Conservation (phyloP, 2,113 vertebrate genomes). For the Aspiorhynchus laticeps region DNA sequence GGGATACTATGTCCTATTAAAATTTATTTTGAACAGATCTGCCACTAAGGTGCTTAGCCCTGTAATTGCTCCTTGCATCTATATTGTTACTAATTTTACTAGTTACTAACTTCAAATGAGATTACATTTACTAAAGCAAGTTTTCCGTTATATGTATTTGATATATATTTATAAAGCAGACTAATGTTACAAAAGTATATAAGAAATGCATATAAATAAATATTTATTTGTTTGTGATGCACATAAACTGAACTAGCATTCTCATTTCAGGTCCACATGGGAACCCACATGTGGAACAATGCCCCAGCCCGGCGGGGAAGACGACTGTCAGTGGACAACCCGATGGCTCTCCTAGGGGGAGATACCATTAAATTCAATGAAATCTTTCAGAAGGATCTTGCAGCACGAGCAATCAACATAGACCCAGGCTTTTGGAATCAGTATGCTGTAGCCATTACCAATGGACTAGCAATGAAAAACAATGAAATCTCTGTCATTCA, state of each 20-base stretch:
- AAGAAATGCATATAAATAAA: no score
- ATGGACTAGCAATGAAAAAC: slow-evolving; percentile 98
- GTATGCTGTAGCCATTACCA: slow-evolving; percentile 96
- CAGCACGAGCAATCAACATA: slow-evolving; percentile 94
- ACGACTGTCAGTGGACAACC: slow-evolving; percentile 95
- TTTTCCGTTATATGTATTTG: neutral
- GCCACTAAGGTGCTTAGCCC: neutral
- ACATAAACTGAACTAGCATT: neutral
- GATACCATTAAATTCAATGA: slow-evolving; percentile 97
- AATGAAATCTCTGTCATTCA: slow-evolving; percentile 99
- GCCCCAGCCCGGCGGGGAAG: slow-evolving; percentile 94
- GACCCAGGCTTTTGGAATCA: slow-evolving; percentile 98
- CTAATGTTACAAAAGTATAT: neutral
- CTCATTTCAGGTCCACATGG: slow-evolving; percentile 93
- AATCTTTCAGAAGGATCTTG: slow-evolving; percentile 99
- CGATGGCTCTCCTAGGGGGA: slow-evolving; percentile 93
- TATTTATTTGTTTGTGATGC: neutral
- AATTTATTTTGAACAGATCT: neutral
- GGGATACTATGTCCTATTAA: neutral
- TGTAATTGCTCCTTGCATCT: neutral
- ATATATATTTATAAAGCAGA: neutral
- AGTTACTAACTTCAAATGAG: neutral
- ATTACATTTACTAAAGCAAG: neutral
- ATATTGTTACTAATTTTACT: neutral
- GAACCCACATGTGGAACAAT: slow-evolving; percentile 99